Evolutionary conservation across 2,113 vertebrate genomes (phyloP), one percentile per base, ranked within the genome.

Genomic region (Meleagris gallopavo): DNA sequence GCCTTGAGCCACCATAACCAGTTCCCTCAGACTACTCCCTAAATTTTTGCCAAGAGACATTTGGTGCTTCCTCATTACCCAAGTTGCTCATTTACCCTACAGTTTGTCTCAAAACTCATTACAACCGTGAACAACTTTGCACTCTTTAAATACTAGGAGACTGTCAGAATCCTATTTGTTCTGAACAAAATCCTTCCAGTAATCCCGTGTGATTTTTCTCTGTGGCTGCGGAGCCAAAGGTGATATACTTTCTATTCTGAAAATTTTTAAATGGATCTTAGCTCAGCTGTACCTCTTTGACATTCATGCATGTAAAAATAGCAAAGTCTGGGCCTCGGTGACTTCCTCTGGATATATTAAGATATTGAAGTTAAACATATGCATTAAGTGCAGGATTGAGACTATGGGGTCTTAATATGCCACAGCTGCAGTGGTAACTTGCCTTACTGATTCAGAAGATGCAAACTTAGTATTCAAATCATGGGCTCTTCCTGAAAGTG

Each of bases 301-400:
- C 46, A 80, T 40, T 86, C 45, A 11, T 54, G 27, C 40, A 83
- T 88, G 54, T 87, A 57, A 89, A 91, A 91, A 83, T 76, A 85
- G 86, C 43, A 46, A 69, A 91, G 82, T 45, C 43, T 34, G 46
- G 30, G 67, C 55, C 74, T 94, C 5, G 0, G 64, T 88, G 75
- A 80, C 85, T 87, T 85, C 64, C 54, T 79, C 61, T 76, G 62
- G 62, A 75, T 87, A 57, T 82, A 75, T 89, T 73, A 60, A 70
- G 83, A 34, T 83, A 52, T n/a, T 92, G 72, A 90, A 93, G 25
- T 32, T 81, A 64, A 79, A 22, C 40, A n/a, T 64, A 71, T 71
- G 79, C 69, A 74, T 18, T 38, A 79, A 67, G n/a, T 41, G 52
- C 66, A 85, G 77, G 77, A 25, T 70, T 66, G 62, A 82, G 58